These are phyloP conservation scores for Nemotelus nigrinus DNA, from an alignment of 2,888 invertebrate species.

Conservation along the genomic window DNA sequence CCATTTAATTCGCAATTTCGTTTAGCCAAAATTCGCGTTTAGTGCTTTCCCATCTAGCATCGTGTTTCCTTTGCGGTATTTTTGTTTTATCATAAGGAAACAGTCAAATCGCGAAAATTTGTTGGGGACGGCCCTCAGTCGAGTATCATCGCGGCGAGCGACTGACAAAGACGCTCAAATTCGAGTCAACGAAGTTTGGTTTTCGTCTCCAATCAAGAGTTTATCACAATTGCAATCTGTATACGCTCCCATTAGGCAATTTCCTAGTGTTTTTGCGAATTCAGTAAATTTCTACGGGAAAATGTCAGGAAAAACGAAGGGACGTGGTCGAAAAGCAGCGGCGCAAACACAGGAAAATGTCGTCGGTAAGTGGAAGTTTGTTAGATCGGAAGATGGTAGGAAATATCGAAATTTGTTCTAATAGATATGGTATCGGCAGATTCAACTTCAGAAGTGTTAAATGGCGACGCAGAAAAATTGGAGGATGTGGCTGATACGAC, in stretches of 20 bases:
- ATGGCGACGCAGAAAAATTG: constrained; percentile 6
- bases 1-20: not conserved
- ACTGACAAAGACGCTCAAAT: constrained; percentile 11
- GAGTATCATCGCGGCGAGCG: too few relatives aligned
- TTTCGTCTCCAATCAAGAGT: not conserved
- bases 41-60: too few relatives aligned
- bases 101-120: not conserved
- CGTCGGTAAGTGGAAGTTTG: constrained; percentile 14
- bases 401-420: not conserved
- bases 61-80: too few relatives aligned
- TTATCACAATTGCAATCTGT: not conserved
- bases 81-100: too few relatives aligned
- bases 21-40: not conserved
- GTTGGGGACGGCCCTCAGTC: too few relatives aligned
- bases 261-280: not conserved
- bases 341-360: constrained; percentile 30
- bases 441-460: constrained; percentile 23
- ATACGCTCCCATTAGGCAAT: not conserved
- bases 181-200: not conserved
- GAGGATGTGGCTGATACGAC: constrained; percentile 1
- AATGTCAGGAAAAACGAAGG: constrained; percentile 31
- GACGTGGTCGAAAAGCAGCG: not conserved
- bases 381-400: not conserved
- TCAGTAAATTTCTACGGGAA: not conserved
- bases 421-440: not conserved